A percentile compares a stretch with the other conserved stretches of the same genome.
Evolutionary conservation across 2,797 vertebrate genomes (phyloP).

Genomic region (Sebastes elongatus): DNA sequence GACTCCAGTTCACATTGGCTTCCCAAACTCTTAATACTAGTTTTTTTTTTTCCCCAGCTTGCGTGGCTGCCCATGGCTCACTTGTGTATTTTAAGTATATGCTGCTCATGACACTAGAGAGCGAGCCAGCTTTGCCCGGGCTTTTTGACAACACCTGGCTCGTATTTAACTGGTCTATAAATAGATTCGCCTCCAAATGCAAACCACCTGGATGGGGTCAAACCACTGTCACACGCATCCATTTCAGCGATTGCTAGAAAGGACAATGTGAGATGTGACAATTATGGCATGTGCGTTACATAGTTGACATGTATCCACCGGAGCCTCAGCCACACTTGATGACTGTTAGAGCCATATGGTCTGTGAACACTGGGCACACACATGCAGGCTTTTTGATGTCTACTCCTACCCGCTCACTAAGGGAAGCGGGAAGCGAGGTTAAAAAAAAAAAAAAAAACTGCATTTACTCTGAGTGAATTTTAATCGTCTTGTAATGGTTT

Average conservation of each 20-base stretch:
- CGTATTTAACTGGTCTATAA: constrained; percentile 74
- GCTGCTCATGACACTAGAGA: constrained; percentile 67
- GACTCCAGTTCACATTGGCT: background rate
- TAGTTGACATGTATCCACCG: constrained; percentile 7
- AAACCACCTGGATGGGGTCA: constrained; percentile 75
- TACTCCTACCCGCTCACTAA: constrained; percentile 2
- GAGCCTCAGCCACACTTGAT: constrained; percentile 4
- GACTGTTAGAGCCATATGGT: constrained; percentile 8
- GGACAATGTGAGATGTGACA: constrained; percentile 31
- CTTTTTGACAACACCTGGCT: constrained; percentile 76
- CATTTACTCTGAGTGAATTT: constrained; percentile 55
- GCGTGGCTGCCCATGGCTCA: constrained; percentile 30
- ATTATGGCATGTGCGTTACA: constrained; percentile 2
- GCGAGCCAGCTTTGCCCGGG: constrained; percentile 48
- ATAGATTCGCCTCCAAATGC: constrained; percentile 72
- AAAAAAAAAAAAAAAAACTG: background rate
- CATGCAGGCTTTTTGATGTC: constrained; percentile 3
- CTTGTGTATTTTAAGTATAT: constrained; percentile 51
- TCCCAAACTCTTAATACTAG: background rate
- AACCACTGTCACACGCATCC: constrained; percentile 39
- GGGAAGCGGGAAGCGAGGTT: constrained; percentile 36
- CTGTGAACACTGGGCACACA: constrained; percentile 24
- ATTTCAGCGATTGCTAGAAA: background rate
- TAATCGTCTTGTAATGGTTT: constrained; percentile 68
- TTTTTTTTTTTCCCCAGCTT: constrained; percentile 34